A percentile compares a stretch with the other conserved stretches of the same genome.
Evolutionary conservation across 2,888 invertebrate species (phyloP).

Genomic region (Epinotia ramella): DNA sequence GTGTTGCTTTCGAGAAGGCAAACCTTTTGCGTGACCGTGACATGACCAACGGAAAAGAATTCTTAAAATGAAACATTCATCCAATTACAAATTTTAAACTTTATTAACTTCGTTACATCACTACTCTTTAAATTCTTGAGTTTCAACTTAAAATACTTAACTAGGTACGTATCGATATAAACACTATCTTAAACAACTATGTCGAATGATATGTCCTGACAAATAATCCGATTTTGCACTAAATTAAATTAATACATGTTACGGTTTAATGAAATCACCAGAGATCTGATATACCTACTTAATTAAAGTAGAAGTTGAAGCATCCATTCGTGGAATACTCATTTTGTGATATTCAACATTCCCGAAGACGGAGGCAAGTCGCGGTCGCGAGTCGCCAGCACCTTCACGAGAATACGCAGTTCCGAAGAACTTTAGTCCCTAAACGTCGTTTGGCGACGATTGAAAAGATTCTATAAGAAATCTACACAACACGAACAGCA

Average conservation of each 20-base stretch:
- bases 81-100: slow-evolving; percentile 68
- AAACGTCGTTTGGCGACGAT: slow-evolving; percentile 64
- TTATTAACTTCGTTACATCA: slow-evolving; percentile 81
- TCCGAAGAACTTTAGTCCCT: slow-evolving; percentile 73
- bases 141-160: slow-evolving; percentile 81
- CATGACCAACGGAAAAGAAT: neutral
- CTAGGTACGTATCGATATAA: slow-evolving; percentile 81
- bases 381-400: slow-evolving; percentile 80
- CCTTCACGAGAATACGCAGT: slow-evolving; percentile 73
- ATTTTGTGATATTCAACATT: slow-evolving; percentile 73
- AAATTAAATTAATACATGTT: slow-evolving; percentile 77
- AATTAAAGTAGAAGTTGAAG: slow-evolving; percentile 72
- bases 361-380: slow-evolving; percentile 83
- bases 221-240: slow-evolving; percentile 72
- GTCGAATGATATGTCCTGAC: slow-evolving; percentile 78
- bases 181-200: slow-evolving; percentile 78
- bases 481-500: slow-evolving; percentile 63
- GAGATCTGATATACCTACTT: slow-evolving; percentile 78
- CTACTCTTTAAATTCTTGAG: slow-evolving; percentile 82
- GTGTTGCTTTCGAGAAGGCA: neutral
- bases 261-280: slow-evolving; percentile 75
- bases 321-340: slow-evolving; percentile 73
- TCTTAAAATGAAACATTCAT: slow-evolving; percentile 57
- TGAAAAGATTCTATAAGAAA: slow-evolving; percentile 62
- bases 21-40: neutral